Conservation (phyloP, 2,888 invertebrate genomes). For the Neelides folsomi region DNA sequence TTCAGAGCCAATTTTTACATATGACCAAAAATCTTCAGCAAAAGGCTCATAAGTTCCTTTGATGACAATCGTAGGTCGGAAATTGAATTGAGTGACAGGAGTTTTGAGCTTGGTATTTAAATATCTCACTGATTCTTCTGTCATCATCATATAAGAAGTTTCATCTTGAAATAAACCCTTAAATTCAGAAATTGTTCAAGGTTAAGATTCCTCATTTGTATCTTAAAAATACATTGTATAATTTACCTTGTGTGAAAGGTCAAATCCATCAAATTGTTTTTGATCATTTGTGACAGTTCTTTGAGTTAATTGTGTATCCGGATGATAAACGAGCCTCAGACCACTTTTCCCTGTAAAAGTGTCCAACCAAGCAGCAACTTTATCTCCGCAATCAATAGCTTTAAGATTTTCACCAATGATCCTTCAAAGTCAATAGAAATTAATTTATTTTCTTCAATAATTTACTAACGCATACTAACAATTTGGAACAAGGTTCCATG, state of each 20-base stretch:
- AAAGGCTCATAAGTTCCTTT: slow-evolving; percentile 20
- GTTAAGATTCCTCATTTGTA: not conserved
- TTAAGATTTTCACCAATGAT: slow-evolving; percentile 15
- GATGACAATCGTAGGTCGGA: slow-evolving; percentile 20
- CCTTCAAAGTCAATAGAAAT: slow-evolving; percentile 2
- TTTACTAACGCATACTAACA: no score
- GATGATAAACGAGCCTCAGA: slow-evolving; percentile 17
- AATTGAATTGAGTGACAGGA: slow-evolving; percentile 13
- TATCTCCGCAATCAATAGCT: slow-evolving; percentile 27
- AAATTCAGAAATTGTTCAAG: not conserved
- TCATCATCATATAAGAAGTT: slow-evolving; percentile 26
- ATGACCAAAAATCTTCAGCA: slow-evolving; percentile 25
- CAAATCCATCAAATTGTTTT: slow-evolving; percentile 12
- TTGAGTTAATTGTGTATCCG: slow-evolving; percentile 6
- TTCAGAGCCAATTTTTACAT: slow-evolving; percentile 16
- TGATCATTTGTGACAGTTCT: slow-evolving; percentile 8
- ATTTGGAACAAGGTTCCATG: no score
- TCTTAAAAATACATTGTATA: not conserved
- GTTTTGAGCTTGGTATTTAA: slow-evolving; percentile 16
- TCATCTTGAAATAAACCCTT: slow-evolving; percentile 29
- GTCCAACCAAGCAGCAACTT: slow-evolving; percentile 20
- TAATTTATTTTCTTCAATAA: not conserved
- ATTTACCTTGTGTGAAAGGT: slow-evolving; percentile 9
- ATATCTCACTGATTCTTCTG: slow-evolving; percentile 21
- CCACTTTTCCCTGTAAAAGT: slow-evolving; percentile 9